These are phyloP conservation scores for Cylindroiulus punctatus DNA, from an alignment of 2,888 invertebrate species.

Conservation along the genomic window DNA sequence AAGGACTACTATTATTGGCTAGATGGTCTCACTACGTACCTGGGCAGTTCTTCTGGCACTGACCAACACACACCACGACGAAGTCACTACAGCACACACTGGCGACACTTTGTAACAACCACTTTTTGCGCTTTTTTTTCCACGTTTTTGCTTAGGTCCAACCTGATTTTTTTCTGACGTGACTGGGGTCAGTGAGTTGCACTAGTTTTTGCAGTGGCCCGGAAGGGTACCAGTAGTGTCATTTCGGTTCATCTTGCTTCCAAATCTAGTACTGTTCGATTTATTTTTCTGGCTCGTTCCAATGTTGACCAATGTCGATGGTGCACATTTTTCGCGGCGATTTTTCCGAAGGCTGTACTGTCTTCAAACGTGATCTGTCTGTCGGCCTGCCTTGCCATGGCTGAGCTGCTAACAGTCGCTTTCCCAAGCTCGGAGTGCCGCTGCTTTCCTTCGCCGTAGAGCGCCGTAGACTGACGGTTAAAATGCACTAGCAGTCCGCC, in stretches of 20 bases:
- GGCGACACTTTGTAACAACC: constrained; percentile 4
- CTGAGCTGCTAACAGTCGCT: too few relatives aligned
- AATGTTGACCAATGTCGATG: not conserved
- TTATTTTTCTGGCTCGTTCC: not conserved
- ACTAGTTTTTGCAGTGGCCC: too few relatives aligned
- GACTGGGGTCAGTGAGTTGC: not conserved
- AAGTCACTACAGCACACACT: constrained; percentile 27
- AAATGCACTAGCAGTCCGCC: constrained; percentile 60
- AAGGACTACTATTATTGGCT: constrained; percentile 47
- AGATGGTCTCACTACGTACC: constrained; percentile 51
- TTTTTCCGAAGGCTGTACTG: too few relatives aligned
- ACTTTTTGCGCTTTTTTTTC: not conserved
- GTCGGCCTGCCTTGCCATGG: not conserved
- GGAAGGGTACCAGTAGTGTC: too few relatives aligned
- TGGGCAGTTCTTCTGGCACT: constrained; percentile 43
- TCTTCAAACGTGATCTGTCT: not conserved
- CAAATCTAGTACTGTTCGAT: too few relatives aligned
- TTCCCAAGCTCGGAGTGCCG: constrained; percentile 31
- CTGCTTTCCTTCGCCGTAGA: constrained; percentile 36
- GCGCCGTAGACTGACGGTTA: constrained; percentile 53
- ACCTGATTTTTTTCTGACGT: not conserved
- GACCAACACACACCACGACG: not conserved
- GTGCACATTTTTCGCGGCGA: too few relatives aligned
- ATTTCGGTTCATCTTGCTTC: not conserved
- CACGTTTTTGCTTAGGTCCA: too few relatives aligned